phyloP scores from a whole-genome alignment of 2,888 invertebrate species.

The Strigamia transsilvanica region DNA sequence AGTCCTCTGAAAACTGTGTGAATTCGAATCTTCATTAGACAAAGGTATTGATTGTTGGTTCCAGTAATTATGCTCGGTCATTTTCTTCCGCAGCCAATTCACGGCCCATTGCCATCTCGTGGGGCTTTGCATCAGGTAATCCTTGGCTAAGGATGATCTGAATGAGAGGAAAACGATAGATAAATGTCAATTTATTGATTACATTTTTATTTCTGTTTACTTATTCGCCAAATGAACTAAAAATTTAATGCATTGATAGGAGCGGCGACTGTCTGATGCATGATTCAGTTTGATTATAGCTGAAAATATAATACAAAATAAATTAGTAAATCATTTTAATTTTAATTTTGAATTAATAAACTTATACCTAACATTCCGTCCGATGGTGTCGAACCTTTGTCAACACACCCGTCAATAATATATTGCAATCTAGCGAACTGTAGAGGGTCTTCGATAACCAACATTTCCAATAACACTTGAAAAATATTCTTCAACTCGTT shows the following conservation, averaged over 20 bases:
- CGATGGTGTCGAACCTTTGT: slow-evolving; percentile 61
- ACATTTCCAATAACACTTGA: slow-evolving; percentile 63
- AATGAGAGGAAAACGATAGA: background rate
- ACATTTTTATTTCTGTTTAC: slow-evolving; percentile 58
- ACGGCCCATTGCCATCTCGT: slow-evolving; percentile 67
- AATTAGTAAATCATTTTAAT: slow-evolving; percentile 5
- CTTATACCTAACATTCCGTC: slow-evolving; percentile 64
- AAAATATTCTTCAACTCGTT: slow-evolving; percentile 66
- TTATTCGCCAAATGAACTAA: slow-evolving; percentile 64
- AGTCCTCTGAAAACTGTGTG: slow-evolving; percentile 66
- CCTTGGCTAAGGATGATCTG: slow-evolving; percentile 62
- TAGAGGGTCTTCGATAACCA: slow-evolving; percentile 64
- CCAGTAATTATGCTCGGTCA: slow-evolving; percentile 60
- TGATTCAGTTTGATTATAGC: slow-evolving; percentile 64
- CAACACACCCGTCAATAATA: slow-evolving; percentile 64
- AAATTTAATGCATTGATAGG: slow-evolving; percentile 67
- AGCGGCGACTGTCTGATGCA: slow-evolving; percentile 64
- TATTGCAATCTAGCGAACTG: slow-evolving; percentile 63
- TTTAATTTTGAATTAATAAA: background rate
- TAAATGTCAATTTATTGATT: background rate
- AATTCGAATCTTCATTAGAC: slow-evolving; percentile 65
- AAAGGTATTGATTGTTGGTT: slow-evolving; percentile 58
- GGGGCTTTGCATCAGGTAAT: slow-evolving; percentile 64
- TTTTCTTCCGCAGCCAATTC: slow-evolving; percentile 67
- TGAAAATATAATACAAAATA: slow-evolving; percentile 51